These are phyloP conservation scores for Talpa occidentalis DNA, from an alignment of 2,113 vertebrate species.

Conservation along the genomic window DNA sequence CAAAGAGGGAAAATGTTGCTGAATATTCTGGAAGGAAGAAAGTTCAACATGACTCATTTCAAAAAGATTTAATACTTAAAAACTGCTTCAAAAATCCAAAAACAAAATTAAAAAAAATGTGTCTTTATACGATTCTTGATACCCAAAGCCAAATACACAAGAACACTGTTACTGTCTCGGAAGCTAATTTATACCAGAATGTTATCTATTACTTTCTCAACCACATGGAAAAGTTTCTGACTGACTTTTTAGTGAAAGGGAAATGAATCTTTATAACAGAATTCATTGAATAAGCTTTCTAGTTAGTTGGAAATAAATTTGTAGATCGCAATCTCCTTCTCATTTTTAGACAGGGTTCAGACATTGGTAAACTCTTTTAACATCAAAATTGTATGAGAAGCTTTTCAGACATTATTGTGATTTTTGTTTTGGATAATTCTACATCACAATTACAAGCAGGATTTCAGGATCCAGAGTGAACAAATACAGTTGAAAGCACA, in stretches of 20 bases:
- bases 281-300: background rate
- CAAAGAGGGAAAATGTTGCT: background rate
- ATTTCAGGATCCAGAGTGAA: background rate
- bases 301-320: background rate
- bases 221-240: background rate
- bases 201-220: background rate
- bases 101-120: background rate
- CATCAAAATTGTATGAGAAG: background rate
- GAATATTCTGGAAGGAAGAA: background rate
- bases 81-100: background rate
- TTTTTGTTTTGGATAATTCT: constrained; percentile 13
- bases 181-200: background rate
- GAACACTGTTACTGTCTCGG: background rate
- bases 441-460: background rate
- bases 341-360: background rate
- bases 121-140: background rate
- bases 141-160: background rate
- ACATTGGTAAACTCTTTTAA: background rate
- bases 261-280: background rate
- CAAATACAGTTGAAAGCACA: background rate
- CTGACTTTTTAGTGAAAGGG: background rate
- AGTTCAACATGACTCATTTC: background rate
- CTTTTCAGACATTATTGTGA: background rate
- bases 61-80: background rate
- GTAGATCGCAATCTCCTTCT: background rate